phyloP scores from a whole-genome alignment of 2,888 invertebrate species.

The Melanotus villosus region DNA sequence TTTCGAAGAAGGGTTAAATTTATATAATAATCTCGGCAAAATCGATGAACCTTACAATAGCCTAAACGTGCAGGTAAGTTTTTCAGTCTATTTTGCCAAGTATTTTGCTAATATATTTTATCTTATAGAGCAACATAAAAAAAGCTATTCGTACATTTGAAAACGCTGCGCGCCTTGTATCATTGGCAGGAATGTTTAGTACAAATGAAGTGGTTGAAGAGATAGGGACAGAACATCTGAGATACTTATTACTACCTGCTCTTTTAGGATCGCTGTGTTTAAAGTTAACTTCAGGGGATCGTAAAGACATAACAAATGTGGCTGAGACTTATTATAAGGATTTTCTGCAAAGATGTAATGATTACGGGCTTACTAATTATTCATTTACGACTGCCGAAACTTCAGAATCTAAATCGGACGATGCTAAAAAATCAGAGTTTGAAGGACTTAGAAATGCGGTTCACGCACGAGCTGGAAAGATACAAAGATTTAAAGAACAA shows the following conservation, averaged over 20 bases:
- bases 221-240: conserved; percentile 85
- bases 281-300: conserved; percentile 76
- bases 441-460: conserved; percentile 67
- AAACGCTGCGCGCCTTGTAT: conserved; percentile 86
- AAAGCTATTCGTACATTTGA: conserved; percentile 82
- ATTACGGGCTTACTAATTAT: conserved; percentile 82
- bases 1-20: conserved; percentile 80
- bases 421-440: conserved; percentile 55
- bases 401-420: background rate
- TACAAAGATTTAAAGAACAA: conserved; percentile 76
- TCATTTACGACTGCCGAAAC: conserved; percentile 66
- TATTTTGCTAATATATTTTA: conserved; percentile 27
- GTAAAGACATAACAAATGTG: conserved; percentile 80
- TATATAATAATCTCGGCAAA: conserved; percentile 77
- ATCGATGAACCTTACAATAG: conserved; percentile 80
- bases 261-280: conserved; percentile 83
- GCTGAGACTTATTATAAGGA: conserved; percentile 91
- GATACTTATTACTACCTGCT: conserved; percentile 88
- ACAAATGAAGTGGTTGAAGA: conserved; percentile 89
- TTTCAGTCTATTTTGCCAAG: too few species aligned
- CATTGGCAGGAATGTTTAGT: conserved; percentile 86
- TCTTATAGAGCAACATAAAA: conserved; percentile 78
- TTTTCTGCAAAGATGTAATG: conserved; percentile 85
- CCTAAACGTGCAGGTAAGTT: conserved; percentile 77
- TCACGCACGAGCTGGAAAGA: conserved; percentile 81